phyloP scores from a whole-genome alignment of 2,113 vertebrate species.

The Lamprologus callipterus region DNA sequence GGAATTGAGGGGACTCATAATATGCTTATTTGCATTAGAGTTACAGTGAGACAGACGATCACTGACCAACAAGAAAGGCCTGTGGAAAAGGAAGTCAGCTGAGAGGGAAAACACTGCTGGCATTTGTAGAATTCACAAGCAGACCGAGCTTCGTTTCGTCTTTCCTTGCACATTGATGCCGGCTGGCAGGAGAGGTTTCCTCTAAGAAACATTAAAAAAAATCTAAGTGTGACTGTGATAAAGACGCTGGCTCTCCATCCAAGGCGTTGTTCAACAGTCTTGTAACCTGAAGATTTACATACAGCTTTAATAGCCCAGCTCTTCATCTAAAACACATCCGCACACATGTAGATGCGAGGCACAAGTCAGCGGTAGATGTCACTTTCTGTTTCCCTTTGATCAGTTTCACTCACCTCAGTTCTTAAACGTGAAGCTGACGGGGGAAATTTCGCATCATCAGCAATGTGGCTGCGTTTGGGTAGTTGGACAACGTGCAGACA shows the following conservation, averaged over 20 bases:
- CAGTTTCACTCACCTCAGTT: background rate
- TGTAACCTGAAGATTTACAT: constrained; percentile 54
- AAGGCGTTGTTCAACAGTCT: constrained; percentile 35
- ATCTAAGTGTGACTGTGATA: background rate
- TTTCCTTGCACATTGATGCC: constrained; percentile 21
- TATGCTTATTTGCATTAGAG: constrained; percentile 48
- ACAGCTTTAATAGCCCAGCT: constrained; percentile 14
- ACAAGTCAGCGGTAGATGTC: constrained; percentile 18
- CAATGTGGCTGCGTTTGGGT: background rate
- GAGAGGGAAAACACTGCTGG: background rate
- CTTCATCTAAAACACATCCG: constrained; percentile 23
- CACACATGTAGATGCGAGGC: constrained; percentile 19
- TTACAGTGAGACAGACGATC: constrained; percentile 11
- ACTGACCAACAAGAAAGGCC: constrained; percentile 45
- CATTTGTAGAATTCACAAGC: background rate
- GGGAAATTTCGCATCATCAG: background rate
- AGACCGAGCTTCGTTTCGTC: background rate
- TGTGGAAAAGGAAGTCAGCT: background rate
- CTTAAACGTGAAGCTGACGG: background rate
- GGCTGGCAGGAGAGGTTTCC: background rate
- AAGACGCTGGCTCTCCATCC: constrained; percentile 17
- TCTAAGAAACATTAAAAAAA: constrained; percentile 4
- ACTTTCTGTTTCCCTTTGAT: constrained; percentile 28
- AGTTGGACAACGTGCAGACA: background rate
- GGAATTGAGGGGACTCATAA: constrained; percentile 41